These are phyloP conservation scores for Morelia viridis DNA, from an alignment of 2,797 vertebrate genomes.

Conservation along the genomic window DNA sequence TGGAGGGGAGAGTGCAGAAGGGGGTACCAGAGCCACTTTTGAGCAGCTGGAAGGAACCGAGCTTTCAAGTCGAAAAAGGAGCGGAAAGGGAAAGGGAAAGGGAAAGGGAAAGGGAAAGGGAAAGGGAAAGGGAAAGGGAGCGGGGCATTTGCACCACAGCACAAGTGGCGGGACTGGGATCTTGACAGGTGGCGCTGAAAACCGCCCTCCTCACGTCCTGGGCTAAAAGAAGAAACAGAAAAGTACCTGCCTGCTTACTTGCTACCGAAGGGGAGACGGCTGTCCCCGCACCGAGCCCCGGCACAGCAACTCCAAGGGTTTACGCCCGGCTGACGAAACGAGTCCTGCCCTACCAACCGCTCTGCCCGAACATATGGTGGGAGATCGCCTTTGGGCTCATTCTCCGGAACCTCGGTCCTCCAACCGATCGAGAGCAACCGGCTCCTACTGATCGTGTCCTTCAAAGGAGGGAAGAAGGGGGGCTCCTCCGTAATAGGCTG, in stretches of 20 bases:
- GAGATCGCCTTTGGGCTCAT: neutral
- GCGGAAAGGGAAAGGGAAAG: too few species aligned
- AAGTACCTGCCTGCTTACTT: neutral
- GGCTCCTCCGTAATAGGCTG: neutral
- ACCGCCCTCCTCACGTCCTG: too few species aligned
- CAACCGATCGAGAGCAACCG: neutral
- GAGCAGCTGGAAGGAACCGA: neutral
- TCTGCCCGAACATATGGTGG: constrained; percentile 8
- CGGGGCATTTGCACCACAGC: neutral
- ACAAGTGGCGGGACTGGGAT: neutral
- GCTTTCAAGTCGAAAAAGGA: neutral
- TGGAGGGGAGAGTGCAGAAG: neutral
- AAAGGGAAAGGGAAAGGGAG: too few species aligned
- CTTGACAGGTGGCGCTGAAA: neutral
- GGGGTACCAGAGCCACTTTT: neutral
- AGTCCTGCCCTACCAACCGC: neutral
- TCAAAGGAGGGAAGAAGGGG: neutral
- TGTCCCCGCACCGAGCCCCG: neutral
- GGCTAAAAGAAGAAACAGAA: neutral
- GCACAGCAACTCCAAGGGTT: neutral
- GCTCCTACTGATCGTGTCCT: neutral
- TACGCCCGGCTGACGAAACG: too few species aligned
- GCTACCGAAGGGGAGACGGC: neutral
- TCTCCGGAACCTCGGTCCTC: neutral
- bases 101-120: too few species aligned